Evolutionary conservation across 2,113 vertebrate species (phyloP), one percentile per base, ranked within the genome.

Genomic region (Fukomys damarensis): DNA sequence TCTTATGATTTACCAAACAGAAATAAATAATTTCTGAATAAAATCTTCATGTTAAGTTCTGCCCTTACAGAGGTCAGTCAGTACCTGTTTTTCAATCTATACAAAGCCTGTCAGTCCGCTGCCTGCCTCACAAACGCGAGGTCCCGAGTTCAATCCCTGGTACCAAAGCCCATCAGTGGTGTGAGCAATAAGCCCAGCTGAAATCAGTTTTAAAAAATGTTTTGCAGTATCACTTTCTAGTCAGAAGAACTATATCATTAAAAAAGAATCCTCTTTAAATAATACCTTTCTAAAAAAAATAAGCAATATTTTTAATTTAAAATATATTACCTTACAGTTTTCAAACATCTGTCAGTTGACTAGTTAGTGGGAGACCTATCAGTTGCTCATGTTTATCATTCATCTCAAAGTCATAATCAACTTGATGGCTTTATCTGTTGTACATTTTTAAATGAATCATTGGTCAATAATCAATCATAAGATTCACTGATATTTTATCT

Each of bases 11-110:
- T 79, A 19, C 46, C 28, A 79, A 32, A 32, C 46, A 79, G 46
- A 32, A n/a, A n/a, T n/a, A n/a, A n/a, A n/a, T n/a, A n/a, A n/a
- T 96, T 77, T 92, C n/a, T 86, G 63, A 17, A 58, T 43, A 81
- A 63, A 80, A 90, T 81, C 41, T 76, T 3, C 35, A 76, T 41
- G 16, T 93, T 81, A 85, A 41, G 16, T 0, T 58, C 41, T 41
- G 26, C 41, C 5, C 24, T 54, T 72, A 13, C 11, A n/a, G 20
- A 46, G 12, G 3, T 38, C 74, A 12, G 3, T 38, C 74, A 12
- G 4, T 76, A 79, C 46, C n/a, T 87, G 17, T 35, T 83, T 22
- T 54, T 49, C 19, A 54, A 35, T 70, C 58, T 68, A 0, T 46
- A 68, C 49, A 61, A 68, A 86, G 24, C 63, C 26, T 61, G 19